phyloP scores from a whole-genome alignment of 2,797 vertebrate species.

The Emydoidea blandingii region DNA sequence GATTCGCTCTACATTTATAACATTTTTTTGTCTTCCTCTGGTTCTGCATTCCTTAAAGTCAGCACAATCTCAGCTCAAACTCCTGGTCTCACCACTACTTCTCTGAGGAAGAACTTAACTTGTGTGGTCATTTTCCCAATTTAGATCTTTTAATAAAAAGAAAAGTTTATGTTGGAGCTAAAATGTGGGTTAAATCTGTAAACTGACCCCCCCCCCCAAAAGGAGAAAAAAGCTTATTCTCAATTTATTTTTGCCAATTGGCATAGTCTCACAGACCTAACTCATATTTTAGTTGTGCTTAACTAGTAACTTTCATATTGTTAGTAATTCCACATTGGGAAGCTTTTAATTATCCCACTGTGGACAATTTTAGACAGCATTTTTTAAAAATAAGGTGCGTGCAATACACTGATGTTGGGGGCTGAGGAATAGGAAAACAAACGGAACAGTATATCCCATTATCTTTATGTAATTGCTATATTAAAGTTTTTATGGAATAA shows the following conservation, averaged over 20 bases:
- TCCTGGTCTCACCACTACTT: not conserved
- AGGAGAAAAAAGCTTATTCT: not conserved
- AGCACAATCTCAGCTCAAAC: not conserved
- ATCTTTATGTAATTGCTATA: not conserved
- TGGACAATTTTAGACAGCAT: slow-evolving; percentile 10
- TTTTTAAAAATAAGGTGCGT: not conserved
- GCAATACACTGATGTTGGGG: not conserved
- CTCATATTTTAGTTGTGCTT: slow-evolving; percentile 36
- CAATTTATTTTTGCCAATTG: slow-evolving; percentile 39
- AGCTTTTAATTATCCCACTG: slow-evolving; percentile 31
- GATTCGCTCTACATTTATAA: not conserved
- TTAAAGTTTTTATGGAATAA: not conserved
- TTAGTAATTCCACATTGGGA: slow-evolving; percentile 9
- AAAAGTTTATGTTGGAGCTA: slow-evolving; percentile 44
- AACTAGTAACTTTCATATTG: not conserved
- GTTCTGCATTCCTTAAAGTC: not conserved
- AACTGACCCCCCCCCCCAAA: not conserved
- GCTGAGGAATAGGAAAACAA: not conserved
- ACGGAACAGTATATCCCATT: not conserved
- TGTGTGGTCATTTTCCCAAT: slow-evolving; percentile 40
- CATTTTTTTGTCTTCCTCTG: not conserved
- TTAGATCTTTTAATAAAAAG: slow-evolving; percentile 43
- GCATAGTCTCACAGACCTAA: not conserved
- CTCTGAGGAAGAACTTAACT: not conserved
- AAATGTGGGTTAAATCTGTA: slow-evolving; percentile 29